Evolutionary conservation across 2,113 vertebrate genomes (phyloP).

Genomic region (Apteryx mantelli): DNA sequence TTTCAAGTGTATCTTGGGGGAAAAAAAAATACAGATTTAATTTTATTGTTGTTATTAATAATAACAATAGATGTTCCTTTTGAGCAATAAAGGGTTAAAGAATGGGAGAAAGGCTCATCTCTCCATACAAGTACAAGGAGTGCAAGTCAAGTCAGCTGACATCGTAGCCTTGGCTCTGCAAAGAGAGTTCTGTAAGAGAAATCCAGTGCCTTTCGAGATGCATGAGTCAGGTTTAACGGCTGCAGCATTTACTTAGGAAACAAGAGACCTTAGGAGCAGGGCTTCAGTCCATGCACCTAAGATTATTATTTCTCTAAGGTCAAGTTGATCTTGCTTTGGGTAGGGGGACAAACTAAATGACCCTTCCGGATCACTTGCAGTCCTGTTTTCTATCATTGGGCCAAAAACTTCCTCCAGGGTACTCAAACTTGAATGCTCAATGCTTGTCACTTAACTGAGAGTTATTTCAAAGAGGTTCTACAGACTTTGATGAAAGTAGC

Average conservation of each 20-base stretch:
- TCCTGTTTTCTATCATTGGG: slow-evolving; percentile 41
- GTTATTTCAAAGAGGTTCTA: slow-evolving; percentile 40
- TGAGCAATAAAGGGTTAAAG: neutral
- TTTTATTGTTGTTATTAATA: neutral
- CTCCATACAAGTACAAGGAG: neutral
- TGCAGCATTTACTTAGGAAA: neutral
- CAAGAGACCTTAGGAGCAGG: neutral
- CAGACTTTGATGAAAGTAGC: neutral
- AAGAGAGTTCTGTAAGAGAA: slow-evolving; percentile 41
- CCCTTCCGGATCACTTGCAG: neutral
- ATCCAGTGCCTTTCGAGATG: slow-evolving; percentile 39
- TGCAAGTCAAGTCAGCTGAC: slow-evolving; percentile 48
- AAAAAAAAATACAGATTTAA: neutral
- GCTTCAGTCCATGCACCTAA: neutral
- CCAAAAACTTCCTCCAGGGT: slow-evolving; percentile 31
- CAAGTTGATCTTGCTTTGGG: neutral
- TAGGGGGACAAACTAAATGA: slow-evolving; percentile 7
- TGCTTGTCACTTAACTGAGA: slow-evolving; percentile 12
- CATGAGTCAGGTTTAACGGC: slow-evolving; percentile 55
- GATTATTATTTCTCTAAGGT: slow-evolving; percentile 23
- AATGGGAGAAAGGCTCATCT: neutral
- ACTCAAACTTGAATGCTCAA: neutral
- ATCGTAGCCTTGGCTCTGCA: slow-evolving; percentile 37
- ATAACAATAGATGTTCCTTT: neutral
- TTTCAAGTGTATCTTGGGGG: neutral